Percentiles rank a stretch among this genome's conserved stretches.
Conservation (phyloP, 1,140 invertebrate species). For the Lasaia peninsularis region DNA sequence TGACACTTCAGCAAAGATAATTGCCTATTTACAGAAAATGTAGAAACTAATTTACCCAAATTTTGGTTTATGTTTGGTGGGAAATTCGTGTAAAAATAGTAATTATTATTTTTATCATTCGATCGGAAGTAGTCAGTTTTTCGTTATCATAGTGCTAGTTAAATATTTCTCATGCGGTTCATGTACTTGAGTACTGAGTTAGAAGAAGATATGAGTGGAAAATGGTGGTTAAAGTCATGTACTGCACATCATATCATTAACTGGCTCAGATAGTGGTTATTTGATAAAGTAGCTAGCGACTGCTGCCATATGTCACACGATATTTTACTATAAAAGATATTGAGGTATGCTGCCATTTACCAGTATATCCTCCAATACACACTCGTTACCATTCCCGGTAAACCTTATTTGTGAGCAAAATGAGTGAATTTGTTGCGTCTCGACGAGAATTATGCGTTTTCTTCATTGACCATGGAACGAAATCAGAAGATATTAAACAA, state of each 20-base stretch:
- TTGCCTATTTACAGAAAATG: background rate
- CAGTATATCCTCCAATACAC: background rate
- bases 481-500: background rate
- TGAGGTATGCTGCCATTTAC: background rate
- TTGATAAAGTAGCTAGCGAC: background rate
- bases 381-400: too few relatives aligned
- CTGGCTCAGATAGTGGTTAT: too few relatives aligned
- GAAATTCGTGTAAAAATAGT: too few relatives aligned
- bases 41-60: constrained; percentile 1
- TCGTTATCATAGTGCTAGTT: background rate
- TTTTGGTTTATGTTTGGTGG: background rate
- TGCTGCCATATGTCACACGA: too few relatives aligned
- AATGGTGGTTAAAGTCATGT: background rate
- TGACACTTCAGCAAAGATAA: background rate
- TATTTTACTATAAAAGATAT: background rate
- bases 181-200: background rate
- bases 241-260: background rate
- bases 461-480: background rate
- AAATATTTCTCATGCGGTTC: too few relatives aligned
- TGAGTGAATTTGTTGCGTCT: background rate
- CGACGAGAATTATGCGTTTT: background rate
- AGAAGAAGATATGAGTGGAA: background rate
- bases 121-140: background rate
- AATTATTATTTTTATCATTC: too few relatives aligned
- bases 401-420: too few relatives aligned